Evolutionary conservation across 1,140 invertebrate genomes (phyloP).

Genomic region (Gryllus bimaculatus): DNA sequence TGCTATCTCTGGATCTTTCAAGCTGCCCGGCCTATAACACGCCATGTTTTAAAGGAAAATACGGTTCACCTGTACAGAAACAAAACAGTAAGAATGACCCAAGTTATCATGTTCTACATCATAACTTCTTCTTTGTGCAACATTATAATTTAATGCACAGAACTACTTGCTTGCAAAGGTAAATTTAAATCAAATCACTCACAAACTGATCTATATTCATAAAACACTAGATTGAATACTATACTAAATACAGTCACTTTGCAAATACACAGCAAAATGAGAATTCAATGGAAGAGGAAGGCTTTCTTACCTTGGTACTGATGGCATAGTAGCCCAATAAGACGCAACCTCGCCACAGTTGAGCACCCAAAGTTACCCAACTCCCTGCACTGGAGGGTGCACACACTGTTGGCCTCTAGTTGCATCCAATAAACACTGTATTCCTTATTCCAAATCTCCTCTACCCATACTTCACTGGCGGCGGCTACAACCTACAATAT

Average conservation of each 20-base stretch:
- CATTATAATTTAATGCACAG: too few species aligned
- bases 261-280: not conserved
- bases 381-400: slow-evolving; percentile 8
- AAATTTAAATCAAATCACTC: not conserved
- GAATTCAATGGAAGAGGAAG: not conserved
- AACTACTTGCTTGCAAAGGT: not conserved
- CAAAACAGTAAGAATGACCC: not conserved
- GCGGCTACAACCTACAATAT: not conserved
- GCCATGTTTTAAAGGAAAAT: slow-evolving; percentile 1
- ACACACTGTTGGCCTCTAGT: slow-evolving; percentile 9
- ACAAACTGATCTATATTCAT: not conserved
- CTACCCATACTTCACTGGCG: slow-evolving; percentile 11
- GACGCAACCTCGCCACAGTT: slow-evolving; percentile 11
- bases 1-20: slow-evolving; percentile 93
- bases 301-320: slow-evolving; percentile 22
- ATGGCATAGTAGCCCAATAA: slow-evolving; percentile 20
- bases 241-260: not conserved
- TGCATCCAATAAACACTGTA: slow-evolving; percentile 12
- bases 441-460: slow-evolving; percentile 16
- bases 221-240: not conserved
- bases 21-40: slow-evolving; percentile 66
- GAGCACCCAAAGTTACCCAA: slow-evolving; percentile 15
- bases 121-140: too few species aligned
- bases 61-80: not conserved
- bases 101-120: too few species aligned